A percentile compares a stretch with the other conserved stretches of the same genome.
Conservation (phyloP, 2,888 invertebrate genomes). For the Tetranychus piercei region DNA sequence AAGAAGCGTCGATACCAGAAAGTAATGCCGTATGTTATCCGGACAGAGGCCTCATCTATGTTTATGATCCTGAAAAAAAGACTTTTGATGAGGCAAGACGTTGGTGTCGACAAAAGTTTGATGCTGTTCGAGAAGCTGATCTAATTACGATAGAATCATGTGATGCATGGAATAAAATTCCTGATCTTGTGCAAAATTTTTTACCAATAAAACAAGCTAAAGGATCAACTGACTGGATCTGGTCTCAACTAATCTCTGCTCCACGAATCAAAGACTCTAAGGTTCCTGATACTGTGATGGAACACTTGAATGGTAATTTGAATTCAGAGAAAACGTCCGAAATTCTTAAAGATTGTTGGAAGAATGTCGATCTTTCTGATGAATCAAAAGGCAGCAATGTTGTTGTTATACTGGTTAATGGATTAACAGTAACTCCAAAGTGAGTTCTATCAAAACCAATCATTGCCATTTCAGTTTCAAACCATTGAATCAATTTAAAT, state of each 20-base stretch:
- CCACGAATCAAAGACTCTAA: background rate
- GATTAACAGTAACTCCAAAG: background rate
- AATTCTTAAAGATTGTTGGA: background rate
- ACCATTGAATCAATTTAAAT: background rate
- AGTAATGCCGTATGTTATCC: background rate
- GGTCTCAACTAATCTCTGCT: background rate
- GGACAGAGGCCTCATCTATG: background rate
- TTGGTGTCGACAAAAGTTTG: constrained; percentile 1
- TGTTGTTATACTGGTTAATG: background rate
- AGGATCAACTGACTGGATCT: background rate
- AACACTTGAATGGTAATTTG: background rate
- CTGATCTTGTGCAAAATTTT: background rate
- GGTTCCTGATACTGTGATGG: background rate
- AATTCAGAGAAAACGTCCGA: background rate
- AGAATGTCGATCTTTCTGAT: background rate
- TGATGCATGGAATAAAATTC: background rate
- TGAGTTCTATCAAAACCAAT: background rate
- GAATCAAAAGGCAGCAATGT: background rate
- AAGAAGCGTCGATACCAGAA: background rate
- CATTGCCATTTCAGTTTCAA: background rate
- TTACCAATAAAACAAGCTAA: background rate
- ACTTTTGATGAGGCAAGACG: background rate
- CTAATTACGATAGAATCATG: background rate
- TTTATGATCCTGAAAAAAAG: background rate
- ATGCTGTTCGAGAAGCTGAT: background rate